These are phyloP conservation scores for Pleuronectes platessa DNA, from an alignment of 2,113 vertebrate genomes.

Conservation along the genomic window DNA sequence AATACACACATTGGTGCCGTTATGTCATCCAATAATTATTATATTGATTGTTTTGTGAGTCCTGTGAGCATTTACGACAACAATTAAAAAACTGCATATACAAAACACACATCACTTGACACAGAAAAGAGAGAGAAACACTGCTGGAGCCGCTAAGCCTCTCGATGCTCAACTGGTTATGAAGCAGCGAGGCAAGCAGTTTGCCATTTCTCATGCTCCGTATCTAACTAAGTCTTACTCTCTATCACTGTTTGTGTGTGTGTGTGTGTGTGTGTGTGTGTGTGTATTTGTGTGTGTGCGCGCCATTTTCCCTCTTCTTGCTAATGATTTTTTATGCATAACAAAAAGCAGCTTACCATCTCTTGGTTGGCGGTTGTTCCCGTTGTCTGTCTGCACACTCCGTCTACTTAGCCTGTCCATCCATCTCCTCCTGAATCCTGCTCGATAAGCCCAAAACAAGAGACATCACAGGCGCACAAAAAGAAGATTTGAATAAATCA, in stretches of 20 bases:
- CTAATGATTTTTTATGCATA: conserved; percentile 18
- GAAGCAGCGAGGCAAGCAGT: conserved; percentile 33
- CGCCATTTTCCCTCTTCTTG: neutral
- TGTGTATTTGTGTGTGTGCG: conserved; percentile 11
- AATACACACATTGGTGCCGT: neutral
- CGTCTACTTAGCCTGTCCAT: conserved; percentile 31
- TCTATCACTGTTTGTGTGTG: conserved; percentile 6
- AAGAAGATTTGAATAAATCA: conserved; percentile 30
- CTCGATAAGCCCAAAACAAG: conserved; percentile 53
- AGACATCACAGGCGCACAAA: conserved; percentile 13
- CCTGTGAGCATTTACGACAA: neutral
- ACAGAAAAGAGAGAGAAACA: neutral
- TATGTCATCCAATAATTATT: neutral
- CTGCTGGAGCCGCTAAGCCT: conserved; percentile 11
- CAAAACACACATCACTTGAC: conserved; percentile 1
- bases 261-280: neutral
- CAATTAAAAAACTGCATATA: neutral
- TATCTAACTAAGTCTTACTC: neutral
- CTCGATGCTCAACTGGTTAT: conserved; percentile 29
- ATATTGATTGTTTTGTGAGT: neutral
- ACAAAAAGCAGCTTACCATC: conserved; percentile 66
- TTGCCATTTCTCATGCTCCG: conserved; percentile 13
- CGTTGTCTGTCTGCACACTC: conserved; percentile 40
- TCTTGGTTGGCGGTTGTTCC: conserved; percentile 25
- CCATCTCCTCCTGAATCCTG: conserved; percentile 58